Base-by-base conservation (phyloP, 2,888 invertebrate species). In the Ramazzottius varieornatus region DNA sequence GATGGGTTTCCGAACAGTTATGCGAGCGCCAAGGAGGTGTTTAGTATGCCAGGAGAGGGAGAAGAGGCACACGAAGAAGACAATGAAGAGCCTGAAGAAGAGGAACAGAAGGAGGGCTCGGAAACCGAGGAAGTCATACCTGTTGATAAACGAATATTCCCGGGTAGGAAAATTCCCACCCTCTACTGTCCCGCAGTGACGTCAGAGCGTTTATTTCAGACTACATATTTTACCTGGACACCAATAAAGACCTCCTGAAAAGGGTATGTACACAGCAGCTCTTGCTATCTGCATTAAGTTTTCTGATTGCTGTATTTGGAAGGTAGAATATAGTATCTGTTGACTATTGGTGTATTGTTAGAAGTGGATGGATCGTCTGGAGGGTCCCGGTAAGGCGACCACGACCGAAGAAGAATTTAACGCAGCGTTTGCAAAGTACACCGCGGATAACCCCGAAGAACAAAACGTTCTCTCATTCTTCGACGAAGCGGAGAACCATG, bases 1-100 rank as follows among this genome's bases (percentile, higher is more conserved):
- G 77, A 77, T 69, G 77, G 77, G 1, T 77, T 72, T 69, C 77
- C 77, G 13, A 75, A 75, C 67, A 74, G 73, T 2, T 69, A 72
- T 40, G 73, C 75, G 32, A 75, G 75, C 66, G 75, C 76, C 24
- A 72, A 72, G 65, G 74, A 74, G 20, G 69, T 77, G 32, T 76
- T 76, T 71, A 71, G 70, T 33, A n/a, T n/a, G n/a, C 40, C 40
- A 13, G 54, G 4, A n/a, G n/a, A 54, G 29, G 20, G 4, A 29
- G 54, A 54, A 24, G 54, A 54, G 20, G 40, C 13, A 8, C 40
- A 40, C 20, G 40, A 40, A 20, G 13, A 40, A 40, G 40, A 40
- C 20, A 20, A 40, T 20, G 54, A 54, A 29, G 54, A 54, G 54
- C 16, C 4, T 13, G 29, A 54, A 54, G 29, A 54, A 8, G 29